Conservation (phyloP, 1,140 invertebrate species). For the Bicyclus anynana region DNA sequence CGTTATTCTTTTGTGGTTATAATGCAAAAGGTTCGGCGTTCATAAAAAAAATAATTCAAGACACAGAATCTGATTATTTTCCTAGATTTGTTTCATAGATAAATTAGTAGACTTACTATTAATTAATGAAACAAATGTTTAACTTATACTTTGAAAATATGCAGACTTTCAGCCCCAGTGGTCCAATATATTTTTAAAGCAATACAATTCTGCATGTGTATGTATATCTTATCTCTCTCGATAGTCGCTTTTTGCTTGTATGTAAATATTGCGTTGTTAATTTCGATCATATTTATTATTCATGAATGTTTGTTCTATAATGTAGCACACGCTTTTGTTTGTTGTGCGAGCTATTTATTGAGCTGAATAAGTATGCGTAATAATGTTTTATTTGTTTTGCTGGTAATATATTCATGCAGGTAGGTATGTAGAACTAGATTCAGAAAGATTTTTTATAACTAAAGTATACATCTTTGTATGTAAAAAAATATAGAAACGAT, state of each 20-base stretch:
- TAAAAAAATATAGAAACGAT: no score
- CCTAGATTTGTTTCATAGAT: no score
- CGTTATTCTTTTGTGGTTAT: no score
- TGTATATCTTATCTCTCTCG: neutral
- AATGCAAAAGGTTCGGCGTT: no score
- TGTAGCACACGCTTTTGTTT: slow-evolving; percentile 1
- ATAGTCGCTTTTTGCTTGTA: neutral
- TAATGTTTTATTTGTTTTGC: neutral
- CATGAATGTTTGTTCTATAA: neutral
- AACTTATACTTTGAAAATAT: no score
- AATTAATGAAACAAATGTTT: no score
- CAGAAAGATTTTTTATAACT: no score
- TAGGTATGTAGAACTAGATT: no score
- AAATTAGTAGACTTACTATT: no score
- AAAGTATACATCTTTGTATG: no score
- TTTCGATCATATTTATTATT: slow-evolving; percentile 7
- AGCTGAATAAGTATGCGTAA: neutral
- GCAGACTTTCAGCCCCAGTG: neutral
- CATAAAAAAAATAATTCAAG: no score
- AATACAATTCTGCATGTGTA: neutral
- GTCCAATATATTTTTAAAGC: neutral
- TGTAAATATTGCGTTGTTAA: slow-evolving; percentile 6
- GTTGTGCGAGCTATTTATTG: neutral
- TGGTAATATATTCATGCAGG: neutral
- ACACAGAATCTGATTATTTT: no score